These are phyloP conservation scores for Cybosia mesomella DNA, from an alignment of 2,888 invertebrate species.

Conservation along the genomic window DNA sequence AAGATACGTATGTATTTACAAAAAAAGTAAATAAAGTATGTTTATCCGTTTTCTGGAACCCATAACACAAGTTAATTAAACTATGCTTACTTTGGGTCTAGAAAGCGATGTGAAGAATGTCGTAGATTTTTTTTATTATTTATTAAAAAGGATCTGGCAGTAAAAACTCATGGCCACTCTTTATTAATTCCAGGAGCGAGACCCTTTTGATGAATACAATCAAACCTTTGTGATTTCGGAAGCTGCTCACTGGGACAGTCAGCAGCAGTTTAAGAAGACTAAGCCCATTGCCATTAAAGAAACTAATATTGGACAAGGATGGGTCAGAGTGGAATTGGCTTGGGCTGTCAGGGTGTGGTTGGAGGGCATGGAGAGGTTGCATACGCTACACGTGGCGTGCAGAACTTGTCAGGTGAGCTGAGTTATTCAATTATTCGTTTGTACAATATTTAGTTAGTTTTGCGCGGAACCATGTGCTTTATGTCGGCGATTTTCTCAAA, in stretches of 20 bases:
- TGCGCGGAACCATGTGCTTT: too few relatives aligned
- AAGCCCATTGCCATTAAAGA: conserved; percentile 93
- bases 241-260: conserved; percentile 91
- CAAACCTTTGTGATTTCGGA: conserved; percentile 93
- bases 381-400: conserved; percentile 92
- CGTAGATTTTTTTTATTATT: too few relatives aligned
- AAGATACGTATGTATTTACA: too few relatives aligned
- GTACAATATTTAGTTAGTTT: neutral
- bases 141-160: too few relatives aligned
- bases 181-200: conserved; percentile 76
- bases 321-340: conserved; percentile 93
- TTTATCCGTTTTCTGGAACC: too few relatives aligned
- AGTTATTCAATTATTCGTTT: neutral
- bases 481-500: too few relatives aligned
- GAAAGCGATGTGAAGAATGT: too few relatives aligned
- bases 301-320: conserved; percentile 91
- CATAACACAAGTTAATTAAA: too few relatives aligned
- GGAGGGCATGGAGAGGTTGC: conserved; percentile 89
- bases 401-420: conserved; percentile 89
- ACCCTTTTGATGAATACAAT: conserved; percentile 89
- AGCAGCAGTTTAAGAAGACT: conserved; percentile 91
- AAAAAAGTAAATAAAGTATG: too few relatives aligned
- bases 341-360: conserved; percentile 93
- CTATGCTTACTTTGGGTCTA: too few relatives aligned
- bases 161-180: too few relatives aligned